Base-by-base conservation (phyloP, 2,797 vertebrate genomes). In the Tauraco hartlaubi region DNA sequence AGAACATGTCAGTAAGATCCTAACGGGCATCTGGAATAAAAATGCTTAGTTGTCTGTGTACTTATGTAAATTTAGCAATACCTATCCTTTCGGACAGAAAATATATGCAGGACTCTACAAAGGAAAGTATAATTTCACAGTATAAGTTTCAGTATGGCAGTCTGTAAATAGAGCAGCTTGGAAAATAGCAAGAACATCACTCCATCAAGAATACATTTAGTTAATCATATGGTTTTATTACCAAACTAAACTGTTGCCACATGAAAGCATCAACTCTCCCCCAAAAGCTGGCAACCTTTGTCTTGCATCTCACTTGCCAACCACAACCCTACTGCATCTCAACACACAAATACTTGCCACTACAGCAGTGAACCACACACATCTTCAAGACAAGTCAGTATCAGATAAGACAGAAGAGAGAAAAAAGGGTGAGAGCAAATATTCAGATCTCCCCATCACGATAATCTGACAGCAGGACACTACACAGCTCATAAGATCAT, bases 361-460 rank as follows among this genome's bases (percentile, higher is more conserved):
- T 91, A 37, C 29, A 86, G 79, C 73, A 78, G 72, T 66, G 64
- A 96, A 80, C 74, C 66, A 85, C 21, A 59, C 31, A 44, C 81
- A 73, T 26, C 74, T 83, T 81, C 91, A 95, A 94, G 59, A 55
- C 35, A 93, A 95, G 75, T 51, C 95, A 83, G 62, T 61, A 95
- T 64, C 48, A 95, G 18, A 95, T 81, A 93, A 97, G 63, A 78
- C 77, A 95, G 80, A 94, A 35, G 59, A 97, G 93, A 84, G 92
- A 95, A 97, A 91, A 85, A 96, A 97, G 76, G 95, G 89, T 52
- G 82, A 94, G 92, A 98, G 87, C 74, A 96, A 98, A 98, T 97
- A 98, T 97, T 98, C 97, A 95, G 97, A 98, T 98, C 98, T 96
- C 94, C 97, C 96, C 94, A 97, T 94, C 98, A 98, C 97, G 98